These are phyloP conservation scores for Ennomos quercinarius DNA, from an alignment of 2,888 invertebrate species.

Conservation along the genomic window DNA sequence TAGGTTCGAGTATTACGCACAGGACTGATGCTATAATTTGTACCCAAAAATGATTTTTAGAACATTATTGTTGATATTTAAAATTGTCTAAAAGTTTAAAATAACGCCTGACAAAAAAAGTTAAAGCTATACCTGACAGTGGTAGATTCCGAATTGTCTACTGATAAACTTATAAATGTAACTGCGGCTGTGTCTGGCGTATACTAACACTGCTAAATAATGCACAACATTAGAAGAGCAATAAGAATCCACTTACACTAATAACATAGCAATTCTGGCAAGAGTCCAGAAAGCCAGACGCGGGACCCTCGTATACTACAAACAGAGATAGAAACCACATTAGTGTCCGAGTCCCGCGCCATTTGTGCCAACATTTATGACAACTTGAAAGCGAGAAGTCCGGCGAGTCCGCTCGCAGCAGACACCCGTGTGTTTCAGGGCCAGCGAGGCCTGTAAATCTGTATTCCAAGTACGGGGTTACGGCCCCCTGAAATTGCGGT, in stretches of 20 bases:
- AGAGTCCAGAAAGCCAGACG: neutral
- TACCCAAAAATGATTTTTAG: no score
- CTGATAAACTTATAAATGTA: no score
- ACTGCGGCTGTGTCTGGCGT: no score
- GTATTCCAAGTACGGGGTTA: slow-evolving; percentile 31
- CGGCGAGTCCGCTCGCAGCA: slow-evolving; percentile 1
- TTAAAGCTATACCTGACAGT: no score
- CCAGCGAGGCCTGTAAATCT: slow-evolving; percentile 32
- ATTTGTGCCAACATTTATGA: neutral
- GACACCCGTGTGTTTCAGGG: slow-evolving; percentile 21
- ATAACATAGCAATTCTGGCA: slow-evolving; percentile 15
- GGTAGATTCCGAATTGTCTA: no score
- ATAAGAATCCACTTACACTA: slow-evolving; percentile 15
- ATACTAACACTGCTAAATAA: neutral
- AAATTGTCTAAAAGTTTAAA: no score
- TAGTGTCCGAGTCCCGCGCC: neutral
- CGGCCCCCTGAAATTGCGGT: slow-evolving; percentile 28
- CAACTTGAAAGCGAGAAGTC: neutral
- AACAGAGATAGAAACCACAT: slow-evolving; percentile 5
- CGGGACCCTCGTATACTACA: neutral
- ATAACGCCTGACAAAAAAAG: no score
- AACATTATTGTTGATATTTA: no score
- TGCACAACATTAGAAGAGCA: neutral
- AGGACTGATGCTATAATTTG: neutral
- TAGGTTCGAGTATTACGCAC: neutral